A percentile compares a stretch with the other conserved stretches of the same genome.
phyloP scores from a whole-genome alignment of 2,113 vertebrate species.

The Vireo altiloquus region DNA sequence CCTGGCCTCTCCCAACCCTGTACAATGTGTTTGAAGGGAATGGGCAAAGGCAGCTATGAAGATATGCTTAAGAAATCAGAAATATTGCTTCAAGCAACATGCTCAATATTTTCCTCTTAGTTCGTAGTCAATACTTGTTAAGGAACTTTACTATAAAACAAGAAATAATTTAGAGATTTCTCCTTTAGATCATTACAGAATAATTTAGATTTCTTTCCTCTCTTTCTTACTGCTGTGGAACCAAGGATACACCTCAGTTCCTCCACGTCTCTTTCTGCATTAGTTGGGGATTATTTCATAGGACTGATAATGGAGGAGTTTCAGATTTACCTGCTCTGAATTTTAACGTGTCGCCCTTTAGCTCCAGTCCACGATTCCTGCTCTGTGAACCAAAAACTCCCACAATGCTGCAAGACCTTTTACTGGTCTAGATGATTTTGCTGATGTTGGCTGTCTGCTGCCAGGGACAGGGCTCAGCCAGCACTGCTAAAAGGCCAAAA shows the following conservation, averaged over 20 bases:
- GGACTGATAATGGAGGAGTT: not conserved
- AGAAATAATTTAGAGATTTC: conserved; percentile 54
- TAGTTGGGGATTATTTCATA: conserved; percentile 26
- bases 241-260: not conserved
- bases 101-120: conserved; percentile 32
- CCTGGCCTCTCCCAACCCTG: conserved; percentile 10
- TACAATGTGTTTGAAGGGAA: not conserved
- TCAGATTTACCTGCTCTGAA: conserved; percentile 24
- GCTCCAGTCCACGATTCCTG: not conserved
- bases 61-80: conserved; percentile 23
- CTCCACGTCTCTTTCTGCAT: not conserved
- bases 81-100: conserved; percentile 59
- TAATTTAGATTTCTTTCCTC: conserved; percentile 27
- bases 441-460: not conserved
- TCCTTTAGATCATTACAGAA: conserved; percentile 18
- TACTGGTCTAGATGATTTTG: not conserved
- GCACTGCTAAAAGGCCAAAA: not conserved
- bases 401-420: not conserved
- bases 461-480: not conserved
- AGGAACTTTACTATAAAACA: not conserved
- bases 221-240: not conserved
- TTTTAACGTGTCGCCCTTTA: not conserved
- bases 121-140: conserved; percentile 45
- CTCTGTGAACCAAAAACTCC: not conserved
- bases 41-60: not conserved